Evolutionary conservation across 1,140 invertebrate species (phyloP).

Genomic region (Sesamia nonagrioides): DNA sequence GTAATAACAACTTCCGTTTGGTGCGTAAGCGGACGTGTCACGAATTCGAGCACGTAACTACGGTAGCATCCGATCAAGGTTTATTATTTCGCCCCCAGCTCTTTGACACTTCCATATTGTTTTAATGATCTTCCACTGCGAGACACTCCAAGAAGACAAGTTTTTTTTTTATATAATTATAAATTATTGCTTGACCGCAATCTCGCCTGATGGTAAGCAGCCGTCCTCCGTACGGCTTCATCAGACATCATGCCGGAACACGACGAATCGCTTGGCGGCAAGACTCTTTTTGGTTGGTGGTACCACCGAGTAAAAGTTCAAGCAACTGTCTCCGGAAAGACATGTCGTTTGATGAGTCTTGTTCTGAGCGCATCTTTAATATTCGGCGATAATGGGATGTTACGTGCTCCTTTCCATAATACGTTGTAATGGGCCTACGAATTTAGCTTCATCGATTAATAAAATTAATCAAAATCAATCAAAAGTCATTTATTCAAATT

Average conservation of each 20-base stretch:
- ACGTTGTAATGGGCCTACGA: constrained; percentile 72
- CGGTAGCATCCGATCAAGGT: constrained; percentile 56
- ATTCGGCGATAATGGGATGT: constrained; percentile 75
- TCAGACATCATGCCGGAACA: no score
- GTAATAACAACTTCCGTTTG: constrained; percentile 82
- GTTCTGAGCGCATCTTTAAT: constrained; percentile 59
- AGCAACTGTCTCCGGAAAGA: constrained; percentile 32
- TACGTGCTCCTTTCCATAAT: constrained; percentile 70
- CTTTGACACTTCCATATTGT: constrained; percentile 38
- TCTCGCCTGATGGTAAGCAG: no score
- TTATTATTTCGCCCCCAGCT: constrained; percentile 51
- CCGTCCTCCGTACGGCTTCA: no score
- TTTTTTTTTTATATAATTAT: no score
- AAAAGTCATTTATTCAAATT: no score
- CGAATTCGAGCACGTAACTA: constrained; percentile 56
- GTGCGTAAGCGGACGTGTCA: constrained; percentile 70
- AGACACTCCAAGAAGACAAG: background rate
- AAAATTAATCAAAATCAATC: no score
- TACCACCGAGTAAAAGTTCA: no score
- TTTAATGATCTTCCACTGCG: constrained; percentile 39
- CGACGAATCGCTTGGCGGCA: no score
- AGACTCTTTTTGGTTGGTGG: no score
- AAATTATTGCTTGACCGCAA: no score
- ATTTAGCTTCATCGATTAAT: constrained; percentile 75
- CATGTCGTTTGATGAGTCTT: constrained; percentile 6